These are phyloP conservation scores for Agelastica alni DNA, from an alignment of 2,888 invertebrate genomes.

Conservation along the genomic window DNA sequence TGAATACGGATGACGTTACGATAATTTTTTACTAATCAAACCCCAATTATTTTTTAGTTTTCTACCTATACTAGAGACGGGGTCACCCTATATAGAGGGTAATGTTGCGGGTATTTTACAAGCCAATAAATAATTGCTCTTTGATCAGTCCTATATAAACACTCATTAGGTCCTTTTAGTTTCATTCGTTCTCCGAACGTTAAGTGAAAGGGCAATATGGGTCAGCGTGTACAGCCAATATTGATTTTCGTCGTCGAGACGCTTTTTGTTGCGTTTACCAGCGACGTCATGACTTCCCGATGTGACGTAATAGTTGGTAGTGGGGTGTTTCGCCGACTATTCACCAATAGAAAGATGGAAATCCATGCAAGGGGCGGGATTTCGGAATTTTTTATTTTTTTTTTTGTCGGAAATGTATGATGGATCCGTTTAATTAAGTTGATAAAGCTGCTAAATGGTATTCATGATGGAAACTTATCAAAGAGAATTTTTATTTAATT, in stretches of 20 bases:
- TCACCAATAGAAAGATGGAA: slow-evolving; percentile 20
- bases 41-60: no score
- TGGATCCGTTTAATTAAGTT: no score
- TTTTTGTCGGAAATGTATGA: slow-evolving; percentile 11
- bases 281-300: slow-evolving; percentile 42
- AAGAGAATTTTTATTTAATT: no score
- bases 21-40: no score
- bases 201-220: slow-evolving; percentile 52
- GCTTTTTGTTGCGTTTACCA: slow-evolving; percentile 31
- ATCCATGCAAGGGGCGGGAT: slow-evolving; percentile 7
- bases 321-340: slow-evolving; percentile 10
- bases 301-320: slow-evolving; percentile 43
- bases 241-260: slow-evolving; percentile 44
- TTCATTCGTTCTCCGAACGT: slow-evolving; percentile 35
- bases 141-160: neutral
- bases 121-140: neutral
- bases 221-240: slow-evolving; percentile 51
- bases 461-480: no score
- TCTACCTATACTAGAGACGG: no score
- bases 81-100: no score
- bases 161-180: slow-evolving; percentile 15
- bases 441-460: no score
- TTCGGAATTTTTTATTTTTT: slow-evolving; percentile 11
- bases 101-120: no score
- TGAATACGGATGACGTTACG: no score